Base-by-base conservation (phyloP, 2,888 invertebrate genomes). In the Lutraria lutraria region DNA sequence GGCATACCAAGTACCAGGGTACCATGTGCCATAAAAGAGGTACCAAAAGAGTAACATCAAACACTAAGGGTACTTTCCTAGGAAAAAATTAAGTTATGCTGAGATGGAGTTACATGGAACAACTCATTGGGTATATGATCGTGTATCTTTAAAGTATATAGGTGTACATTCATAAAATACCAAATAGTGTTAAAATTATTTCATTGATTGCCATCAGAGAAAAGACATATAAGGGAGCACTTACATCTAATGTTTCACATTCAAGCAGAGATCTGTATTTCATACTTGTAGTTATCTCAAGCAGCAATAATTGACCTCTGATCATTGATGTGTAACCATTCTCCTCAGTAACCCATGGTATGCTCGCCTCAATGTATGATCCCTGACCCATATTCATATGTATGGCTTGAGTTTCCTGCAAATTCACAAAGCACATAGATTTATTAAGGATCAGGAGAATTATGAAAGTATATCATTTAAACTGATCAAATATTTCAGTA, bases 361-460 rank as follows among this genome's bases (percentile, higher is more conserved):
- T 97, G 43, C 98, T 99, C n/a, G 99, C 98, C 97, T 99, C 99
- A 89, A 99, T 97, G 96, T 99, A 99, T 6, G 99, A 99, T 1
- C 99, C 99, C 56, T 99, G 98, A 15, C 99, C 98, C 88, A 99
- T 98, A 94, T 99, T 99, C 95, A 99, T 98, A 96, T 99, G 99
- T 92, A 99, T 98, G 13, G 99, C 99, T 97, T 99, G 99, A 0
- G 99, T 99, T 97, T 99, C 99, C 97, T 98, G 97, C 13, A 94
- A 34, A 72, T 52, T 43, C 43, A 56, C 53, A 25, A 12, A 8
- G n/a, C 21, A 63, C 12, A 25, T 25, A 63, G 56, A n/a, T 19
- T 8, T 60, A 19, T 19, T 60, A 60, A 21, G n/a, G 4, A 60
- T 19, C 2, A 21, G 60, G 19, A 21, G 19, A 60, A n/a, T 0